phyloP scores from a whole-genome alignment of 2,797 vertebrate genomes.

The Dicrostonyx torquatus region DNA sequence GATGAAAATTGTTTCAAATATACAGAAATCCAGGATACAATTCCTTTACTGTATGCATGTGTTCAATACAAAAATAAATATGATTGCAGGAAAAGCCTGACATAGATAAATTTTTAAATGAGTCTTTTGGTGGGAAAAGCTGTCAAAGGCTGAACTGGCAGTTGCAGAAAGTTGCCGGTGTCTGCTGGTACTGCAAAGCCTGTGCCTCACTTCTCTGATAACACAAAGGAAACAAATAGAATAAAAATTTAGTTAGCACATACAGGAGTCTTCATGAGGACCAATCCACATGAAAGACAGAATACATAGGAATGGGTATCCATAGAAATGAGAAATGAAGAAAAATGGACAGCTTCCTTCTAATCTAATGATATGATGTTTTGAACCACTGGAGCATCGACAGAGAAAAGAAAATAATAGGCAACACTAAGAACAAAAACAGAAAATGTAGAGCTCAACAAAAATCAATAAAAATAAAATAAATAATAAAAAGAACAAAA shows the following conservation, averaged over 20 bases:
- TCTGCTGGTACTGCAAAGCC: not conserved
- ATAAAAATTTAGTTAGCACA: not conserved
- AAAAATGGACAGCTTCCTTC: not conserved
- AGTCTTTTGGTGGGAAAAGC: not conserved
- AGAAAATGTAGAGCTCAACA: not conserved
- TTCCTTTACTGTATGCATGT: not conserved
- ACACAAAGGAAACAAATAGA: not conserved
- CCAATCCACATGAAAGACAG: not conserved
- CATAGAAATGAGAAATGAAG: conserved; percentile 5
- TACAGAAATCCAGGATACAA: not conserved
- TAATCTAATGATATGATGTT: not conserved
- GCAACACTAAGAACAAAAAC: not conserved
- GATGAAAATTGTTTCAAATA: conserved; percentile 14
- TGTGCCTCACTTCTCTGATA: not conserved
- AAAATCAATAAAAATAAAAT: not conserved
- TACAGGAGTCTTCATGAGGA: not conserved
- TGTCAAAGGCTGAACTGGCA: not conserved
- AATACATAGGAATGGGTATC: not conserved
- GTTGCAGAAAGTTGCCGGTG: not conserved
- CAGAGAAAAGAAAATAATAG: not conserved
- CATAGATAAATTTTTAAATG: conserved; percentile 39
- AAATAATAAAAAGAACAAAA: not conserved
- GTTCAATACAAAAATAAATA: conserved; percentile 42
- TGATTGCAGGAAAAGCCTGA: not conserved
- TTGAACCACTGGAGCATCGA: not conserved